phyloP scores from a whole-genome alignment of 1,140 invertebrate species.

The Planococcus citri region DNA sequence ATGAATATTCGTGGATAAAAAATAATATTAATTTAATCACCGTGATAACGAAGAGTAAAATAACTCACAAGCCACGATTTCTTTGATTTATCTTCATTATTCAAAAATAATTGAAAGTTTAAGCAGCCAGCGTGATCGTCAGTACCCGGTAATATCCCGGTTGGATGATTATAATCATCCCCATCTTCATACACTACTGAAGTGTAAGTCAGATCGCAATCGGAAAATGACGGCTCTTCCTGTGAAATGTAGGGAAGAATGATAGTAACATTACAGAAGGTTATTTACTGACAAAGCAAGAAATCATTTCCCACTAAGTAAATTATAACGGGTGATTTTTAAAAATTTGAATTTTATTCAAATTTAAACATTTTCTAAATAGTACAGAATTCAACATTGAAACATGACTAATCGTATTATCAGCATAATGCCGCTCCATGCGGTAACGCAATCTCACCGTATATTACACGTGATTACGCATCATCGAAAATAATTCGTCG shows the following conservation, averaged over 20 bases:
- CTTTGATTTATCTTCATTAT: constrained; percentile 5
- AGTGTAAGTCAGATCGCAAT: neutral
- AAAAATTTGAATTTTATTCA: too few species aligned
- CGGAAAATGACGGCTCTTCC: neutral
- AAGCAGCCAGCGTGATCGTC: neutral
- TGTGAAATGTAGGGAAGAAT: neutral
- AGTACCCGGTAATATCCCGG: neutral
- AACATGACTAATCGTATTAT: too few species aligned
- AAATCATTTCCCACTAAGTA: too few species aligned
- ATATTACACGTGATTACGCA: too few species aligned
- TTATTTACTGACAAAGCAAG: too few species aligned
- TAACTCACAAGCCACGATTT: constrained; percentile 1
- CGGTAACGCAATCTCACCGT: too few species aligned
- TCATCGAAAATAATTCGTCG: too few species aligned
- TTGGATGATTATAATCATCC: neutral
- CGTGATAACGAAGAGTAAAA: neutral
- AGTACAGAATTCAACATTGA: too few species aligned
- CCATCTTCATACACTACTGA: constrained; percentile 2
- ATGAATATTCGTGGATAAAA: neutral
- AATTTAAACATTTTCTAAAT: too few species aligned
- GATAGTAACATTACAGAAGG: too few species aligned
- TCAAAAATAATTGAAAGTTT: constrained; percentile 4
- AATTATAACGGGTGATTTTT: too few species aligned
- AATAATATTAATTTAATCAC: neutral
- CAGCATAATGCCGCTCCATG: too few species aligned